Percentiles rank a stretch among this genome's conserved stretches.
phyloP scores from a whole-genome alignment of 1,140 invertebrate species.

The Stratiolaelaps scimitus region DNA sequence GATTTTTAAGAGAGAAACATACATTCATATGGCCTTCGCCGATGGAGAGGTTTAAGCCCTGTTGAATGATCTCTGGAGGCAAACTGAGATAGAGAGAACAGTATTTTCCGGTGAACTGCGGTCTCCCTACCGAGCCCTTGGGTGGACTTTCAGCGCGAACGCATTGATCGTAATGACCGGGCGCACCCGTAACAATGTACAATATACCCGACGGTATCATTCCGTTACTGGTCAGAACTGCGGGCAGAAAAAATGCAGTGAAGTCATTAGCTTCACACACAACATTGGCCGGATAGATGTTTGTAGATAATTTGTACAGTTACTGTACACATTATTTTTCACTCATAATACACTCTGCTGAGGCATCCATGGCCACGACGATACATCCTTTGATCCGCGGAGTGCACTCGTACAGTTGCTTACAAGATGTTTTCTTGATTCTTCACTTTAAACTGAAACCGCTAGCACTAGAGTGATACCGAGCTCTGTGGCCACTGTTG shows the following conservation, averaged over 20 bases:
- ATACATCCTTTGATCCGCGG: too few species aligned
- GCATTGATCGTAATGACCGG: conserved; percentile 10
- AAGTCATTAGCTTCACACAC: background rate
- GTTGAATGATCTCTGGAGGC: background rate
- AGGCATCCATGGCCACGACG: too few species aligned
- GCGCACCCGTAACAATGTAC: background rate
- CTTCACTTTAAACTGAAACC: too few species aligned
- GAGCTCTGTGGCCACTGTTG: too few species aligned
- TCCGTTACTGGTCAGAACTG: conserved; percentile 12
- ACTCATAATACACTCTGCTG: too few species aligned
- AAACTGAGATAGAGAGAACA: background rate
- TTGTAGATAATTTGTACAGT: too few species aligned
- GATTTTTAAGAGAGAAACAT: too few species aligned
- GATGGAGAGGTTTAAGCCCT: background rate
- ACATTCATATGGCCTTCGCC: background rate
- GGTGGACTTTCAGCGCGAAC: background rate
- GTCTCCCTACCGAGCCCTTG: background rate
- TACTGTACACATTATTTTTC: too few species aligned
- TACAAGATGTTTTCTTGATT: too few species aligned
- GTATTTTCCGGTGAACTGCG: background rate
- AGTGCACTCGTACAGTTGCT: too few species aligned
- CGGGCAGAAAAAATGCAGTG: background rate
- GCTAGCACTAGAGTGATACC: too few species aligned
- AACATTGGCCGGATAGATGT: too few species aligned
- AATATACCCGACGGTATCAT: background rate